Conservation (phyloP, 2,113 vertebrate genomes). For the Puma concolor region DNA sequence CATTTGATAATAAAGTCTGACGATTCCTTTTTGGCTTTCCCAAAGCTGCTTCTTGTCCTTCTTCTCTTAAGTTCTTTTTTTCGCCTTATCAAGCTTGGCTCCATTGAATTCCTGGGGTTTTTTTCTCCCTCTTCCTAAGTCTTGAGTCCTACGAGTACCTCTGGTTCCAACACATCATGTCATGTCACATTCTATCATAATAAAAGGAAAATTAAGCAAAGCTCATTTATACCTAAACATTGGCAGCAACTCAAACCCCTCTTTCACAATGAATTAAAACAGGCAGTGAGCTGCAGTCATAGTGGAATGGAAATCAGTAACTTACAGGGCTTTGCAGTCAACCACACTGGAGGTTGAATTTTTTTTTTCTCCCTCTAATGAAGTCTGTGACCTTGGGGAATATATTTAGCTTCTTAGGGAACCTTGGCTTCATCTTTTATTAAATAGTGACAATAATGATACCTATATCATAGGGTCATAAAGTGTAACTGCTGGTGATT, state of each 20-base stretch:
- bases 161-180: neutral
- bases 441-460: neutral
- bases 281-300: neutral
- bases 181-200: slow-evolving; percentile 41
- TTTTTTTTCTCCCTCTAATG: neutral
- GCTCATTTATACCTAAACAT: slow-evolving; percentile 28
- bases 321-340: neutral
- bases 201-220: slow-evolving; percentile 46
- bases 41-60: neutral
- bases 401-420: neutral
- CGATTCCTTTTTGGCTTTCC: neutral
- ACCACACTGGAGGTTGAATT: neutral
- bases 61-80: neutral
- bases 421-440: neutral
- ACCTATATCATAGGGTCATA: neutral
- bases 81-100: neutral
- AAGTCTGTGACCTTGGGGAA: neutral
- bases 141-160: neutral
- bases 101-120: neutral
- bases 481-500: neutral
- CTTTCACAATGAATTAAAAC: slow-evolving; percentile 35
- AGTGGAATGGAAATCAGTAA: neutral
- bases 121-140: neutral
- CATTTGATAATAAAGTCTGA: neutral
- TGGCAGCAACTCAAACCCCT: slow-evolving; percentile 35